These are phyloP conservation scores for Bombus turneri DNA, from an alignment of 1,140 invertebrate genomes.

Conservation along the genomic window DNA sequence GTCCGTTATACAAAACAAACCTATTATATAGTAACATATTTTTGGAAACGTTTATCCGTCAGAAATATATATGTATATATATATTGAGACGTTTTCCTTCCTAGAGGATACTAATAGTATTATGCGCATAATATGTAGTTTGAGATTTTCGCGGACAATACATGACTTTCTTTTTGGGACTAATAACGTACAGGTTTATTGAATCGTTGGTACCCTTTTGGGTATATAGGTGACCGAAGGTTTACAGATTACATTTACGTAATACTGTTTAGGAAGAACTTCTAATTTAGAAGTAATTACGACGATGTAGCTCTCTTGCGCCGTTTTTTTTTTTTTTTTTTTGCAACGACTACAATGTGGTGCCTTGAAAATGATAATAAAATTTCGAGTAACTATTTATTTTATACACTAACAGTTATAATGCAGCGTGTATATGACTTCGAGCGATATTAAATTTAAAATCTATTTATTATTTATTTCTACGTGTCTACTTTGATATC, in stretches of 20 bases:
- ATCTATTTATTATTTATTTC: slow-evolving; percentile 82
- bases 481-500: slow-evolving; percentile 71
- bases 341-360: slow-evolving; percentile 42
- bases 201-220: slow-evolving; percentile 26
- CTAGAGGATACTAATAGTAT: slow-evolving; percentile 31
- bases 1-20: neutral
- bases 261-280: slow-evolving; percentile 38
- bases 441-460: slow-evolving; percentile 72
- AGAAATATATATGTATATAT: neutral
- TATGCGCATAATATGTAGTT: slow-evolving; percentile 50
- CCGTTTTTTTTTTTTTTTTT: neutral
- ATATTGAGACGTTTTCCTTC: slow-evolving; percentile 49
- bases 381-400: slow-evolving; percentile 59
- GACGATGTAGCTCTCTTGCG: slow-evolving; percentile 36
- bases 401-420: slow-evolving; percentile 62
- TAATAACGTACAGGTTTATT: slow-evolving; percentile 23
- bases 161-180: neutral
- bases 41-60: slow-evolving; percentile 20
- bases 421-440: slow-evolving; percentile 73
- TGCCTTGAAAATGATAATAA: slow-evolving; percentile 21
- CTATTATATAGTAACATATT: slow-evolving; percentile 10
- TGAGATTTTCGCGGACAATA: slow-evolving; percentile 16
- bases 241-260: slow-evolving; percentile 37
- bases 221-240: slow-evolving; percentile 27
- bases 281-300: slow-evolving; percentile 27